Evolutionary conservation across 2,113 vertebrate species (phyloP), one percentile per base, ranked within the genome.

Genomic region (Indicator indicator): DNA sequence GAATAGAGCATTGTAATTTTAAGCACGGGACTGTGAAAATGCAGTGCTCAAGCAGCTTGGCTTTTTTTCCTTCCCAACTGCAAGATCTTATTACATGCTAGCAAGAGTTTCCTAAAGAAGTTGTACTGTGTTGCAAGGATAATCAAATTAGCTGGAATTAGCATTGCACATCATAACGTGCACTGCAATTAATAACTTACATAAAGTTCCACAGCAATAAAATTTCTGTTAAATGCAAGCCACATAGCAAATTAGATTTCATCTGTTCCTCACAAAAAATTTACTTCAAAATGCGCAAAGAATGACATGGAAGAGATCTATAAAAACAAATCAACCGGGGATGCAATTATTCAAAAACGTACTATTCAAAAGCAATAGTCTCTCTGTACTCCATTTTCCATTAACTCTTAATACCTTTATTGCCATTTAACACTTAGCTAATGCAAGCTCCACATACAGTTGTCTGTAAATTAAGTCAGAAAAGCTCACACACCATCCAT

Each of bases 361-460:
- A 77, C 93, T 87, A 63, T 76, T 95, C 89, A 85, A 90, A 90
- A 93, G 93, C 95, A 96, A 96, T 96, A 75, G 90, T 52, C 73
- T 55, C 78, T 89, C 89, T 88, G 88, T 92, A 90, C 68, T 96
- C 69, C 86, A 74, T 94, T 96, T 97, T 93, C 90, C 92, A 97
- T 97, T 97, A 97, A 96, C 94, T 94, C 82, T 89, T 95, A 96
- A 94, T 96, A 97, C 95, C 86, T 95, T 96, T 89, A 93, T 86
- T 94, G 86, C 79, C 74, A 88, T 96, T 95, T 95, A 97, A 95
- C 83, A 95, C 92, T 95, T 55, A 89, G 80, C 86, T 92, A 96
- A 95, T 77, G 93, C 78, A 93, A 95, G 88, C 78, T 93, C 76
- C 83, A 96, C 68, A 81, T 68, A 89, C 75, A 93, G 93, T 95